Evolutionary conservation across 1,140 invertebrate genomes (phyloP).

Genomic region (Formica exsecta): DNA sequence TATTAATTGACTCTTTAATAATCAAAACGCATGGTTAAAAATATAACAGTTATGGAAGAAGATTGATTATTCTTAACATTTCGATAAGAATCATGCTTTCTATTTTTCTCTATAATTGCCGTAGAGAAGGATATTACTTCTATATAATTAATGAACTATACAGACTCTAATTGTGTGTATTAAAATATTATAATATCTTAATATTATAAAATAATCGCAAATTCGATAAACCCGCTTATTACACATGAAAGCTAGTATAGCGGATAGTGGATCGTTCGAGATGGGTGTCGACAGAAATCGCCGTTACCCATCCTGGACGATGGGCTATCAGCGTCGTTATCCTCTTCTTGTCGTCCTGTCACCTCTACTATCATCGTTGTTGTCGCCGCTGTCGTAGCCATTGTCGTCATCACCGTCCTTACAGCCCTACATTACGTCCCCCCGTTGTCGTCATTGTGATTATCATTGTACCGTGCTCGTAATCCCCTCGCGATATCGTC

Average conservation of each 20-base stretch:
- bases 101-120: not conserved
- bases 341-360: constrained; percentile 51
- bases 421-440: constrained; percentile 52
- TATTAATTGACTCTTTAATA: not conserved
- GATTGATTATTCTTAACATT: not conserved
- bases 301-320: constrained; percentile 26
- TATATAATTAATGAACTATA: not conserved
- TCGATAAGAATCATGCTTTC: not conserved
- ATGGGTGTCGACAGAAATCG: not conserved
- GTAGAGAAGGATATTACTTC: not conserved
- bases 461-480: constrained; percentile 50
- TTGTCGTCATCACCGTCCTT: constrained; percentile 51
- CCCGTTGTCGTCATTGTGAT: constrained; percentile 48
- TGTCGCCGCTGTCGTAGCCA: constrained; percentile 54
- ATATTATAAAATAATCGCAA: not conserved
- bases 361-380: constrained; percentile 45
- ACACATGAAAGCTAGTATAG: not conserved
- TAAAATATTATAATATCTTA: too few species aligned
- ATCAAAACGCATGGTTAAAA: not conserved
- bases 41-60: not conserved
- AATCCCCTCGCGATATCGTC: constrained; percentile 26
- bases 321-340: constrained; percentile 51
- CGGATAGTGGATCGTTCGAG: not conserved
- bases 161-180: too few species aligned
- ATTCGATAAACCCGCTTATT: constrained; percentile 12